These are phyloP conservation scores for Scylla paramamosain DNA, from an alignment of 1,140 invertebrate species.

Conservation along the genomic window DNA sequence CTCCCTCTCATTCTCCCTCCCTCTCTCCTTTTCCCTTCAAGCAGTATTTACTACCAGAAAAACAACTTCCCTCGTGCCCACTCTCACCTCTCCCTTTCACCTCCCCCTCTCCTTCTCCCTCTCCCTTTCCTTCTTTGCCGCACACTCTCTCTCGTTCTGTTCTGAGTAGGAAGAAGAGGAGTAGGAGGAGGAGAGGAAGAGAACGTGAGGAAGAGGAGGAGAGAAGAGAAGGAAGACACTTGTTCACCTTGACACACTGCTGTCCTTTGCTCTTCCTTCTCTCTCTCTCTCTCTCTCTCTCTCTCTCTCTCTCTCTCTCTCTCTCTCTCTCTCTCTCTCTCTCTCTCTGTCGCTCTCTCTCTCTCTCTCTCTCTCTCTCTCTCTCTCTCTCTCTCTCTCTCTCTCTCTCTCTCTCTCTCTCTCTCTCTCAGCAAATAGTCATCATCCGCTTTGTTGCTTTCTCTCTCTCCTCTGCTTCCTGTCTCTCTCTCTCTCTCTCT, in stretches of 20 bases:
- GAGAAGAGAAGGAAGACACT: not conserved
- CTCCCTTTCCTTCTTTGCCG: not conserved
- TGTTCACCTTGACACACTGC: not conserved
- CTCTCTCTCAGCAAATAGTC: not conserved
- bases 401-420: not conserved
- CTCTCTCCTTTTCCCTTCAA: not conserved
- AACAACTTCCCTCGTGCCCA: too few relatives aligned
- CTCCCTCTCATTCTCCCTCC: constrained; percentile 29
- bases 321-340: constrained; percentile 2
- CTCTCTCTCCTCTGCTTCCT: constrained; percentile 33
- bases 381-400: not conserved
- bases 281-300: not conserved
- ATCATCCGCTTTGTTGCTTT: not conserved
- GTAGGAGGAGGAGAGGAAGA: too few relatives aligned
- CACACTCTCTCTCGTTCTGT: not conserved
- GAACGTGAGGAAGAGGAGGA: not conserved
- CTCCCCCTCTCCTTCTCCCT: not conserved
- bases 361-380: not conserved
- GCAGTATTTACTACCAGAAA: too few relatives aligned
- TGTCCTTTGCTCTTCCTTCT: not conserved
- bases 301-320: not conserved
- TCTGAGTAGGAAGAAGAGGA: too few relatives aligned
- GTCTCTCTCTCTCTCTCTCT: constrained; percentile 1
- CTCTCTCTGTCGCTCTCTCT: constrained; percentile 41
- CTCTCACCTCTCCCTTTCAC: not conserved